phyloP scores from a whole-genome alignment of 2,797 vertebrate species.

The Zalophus californianus region DNA sequence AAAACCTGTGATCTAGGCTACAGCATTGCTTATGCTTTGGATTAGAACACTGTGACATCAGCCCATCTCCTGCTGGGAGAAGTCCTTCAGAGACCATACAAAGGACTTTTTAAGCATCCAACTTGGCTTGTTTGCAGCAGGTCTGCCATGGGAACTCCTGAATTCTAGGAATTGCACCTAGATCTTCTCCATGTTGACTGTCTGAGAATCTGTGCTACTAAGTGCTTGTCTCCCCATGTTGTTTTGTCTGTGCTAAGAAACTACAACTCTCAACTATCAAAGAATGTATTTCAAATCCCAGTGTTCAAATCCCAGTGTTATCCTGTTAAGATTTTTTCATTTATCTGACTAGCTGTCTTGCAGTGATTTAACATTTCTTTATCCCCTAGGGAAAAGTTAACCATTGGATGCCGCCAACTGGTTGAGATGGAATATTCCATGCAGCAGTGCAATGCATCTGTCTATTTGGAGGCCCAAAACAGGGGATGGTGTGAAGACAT shows the following conservation, averaged over 20 bases:
- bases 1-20: background rate
- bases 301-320: background rate
- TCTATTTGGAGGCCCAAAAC: slow-evolving; percentile 79
- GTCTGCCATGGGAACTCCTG: background rate
- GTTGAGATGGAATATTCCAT: slow-evolving; percentile 89
- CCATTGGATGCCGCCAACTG: slow-evolving; percentile 91
- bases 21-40: background rate
- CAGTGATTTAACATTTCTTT: slow-evolving; percentile 40
- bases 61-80: background rate
- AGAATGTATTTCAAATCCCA: slow-evolving; percentile 18
- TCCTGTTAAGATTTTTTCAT: background rate
- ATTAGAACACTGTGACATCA: background rate
- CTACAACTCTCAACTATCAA: slow-evolving; percentile 13
- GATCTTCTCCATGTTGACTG: background rate
- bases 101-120: background rate
- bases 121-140: background rate
- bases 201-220: background rate
- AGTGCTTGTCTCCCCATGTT: background rate
- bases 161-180: background rate
- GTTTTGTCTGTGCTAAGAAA: slow-evolving; percentile 38
- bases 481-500: slow-evolving; percentile 83
- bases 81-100: background rate
- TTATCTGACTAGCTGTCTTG: background rate
- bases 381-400: slow-evolving; percentile 90
- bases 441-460: slow-evolving; percentile 88